A percentile compares a stretch with the other conserved stretches of the same genome.
These are phyloP conservation scores for Ivindomyrus marchei DNA, from an alignment of 2,113 vertebrate species.

Conservation along the genomic window DNA sequence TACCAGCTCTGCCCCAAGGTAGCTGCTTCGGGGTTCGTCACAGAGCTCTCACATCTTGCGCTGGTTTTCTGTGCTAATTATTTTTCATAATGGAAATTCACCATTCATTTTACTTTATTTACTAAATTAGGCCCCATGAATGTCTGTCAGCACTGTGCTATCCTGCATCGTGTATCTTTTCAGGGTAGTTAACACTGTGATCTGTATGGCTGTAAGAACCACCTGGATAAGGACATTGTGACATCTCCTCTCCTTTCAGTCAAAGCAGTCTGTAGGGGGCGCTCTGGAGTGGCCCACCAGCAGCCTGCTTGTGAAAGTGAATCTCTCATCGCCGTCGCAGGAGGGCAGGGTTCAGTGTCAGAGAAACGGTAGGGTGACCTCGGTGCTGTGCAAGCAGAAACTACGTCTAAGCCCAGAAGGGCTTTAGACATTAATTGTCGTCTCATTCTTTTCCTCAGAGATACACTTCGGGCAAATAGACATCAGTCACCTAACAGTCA, in stretches of 20 bases:
- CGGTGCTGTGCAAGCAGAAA: background rate
- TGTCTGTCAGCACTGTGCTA: background rate
- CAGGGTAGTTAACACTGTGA: background rate
- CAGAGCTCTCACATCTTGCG: background rate
- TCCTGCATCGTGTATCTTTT: background rate
- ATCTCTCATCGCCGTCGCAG: slow-evolving; percentile 34
- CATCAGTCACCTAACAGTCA: slow-evolving; percentile 57
- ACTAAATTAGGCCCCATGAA: background rate
- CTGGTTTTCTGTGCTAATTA: background rate
- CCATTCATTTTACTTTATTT: background rate
- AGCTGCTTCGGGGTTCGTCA: slow-evolving; percentile 6
- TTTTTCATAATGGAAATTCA: background rate
- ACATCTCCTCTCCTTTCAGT: slow-evolving; percentile 38
- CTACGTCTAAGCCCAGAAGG: no score
- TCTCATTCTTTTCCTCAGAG: slow-evolving; percentile 38
- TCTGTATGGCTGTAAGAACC: background rate
- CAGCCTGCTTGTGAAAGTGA: slow-evolving; percentile 52
- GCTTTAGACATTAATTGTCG: background rate
- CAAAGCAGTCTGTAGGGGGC: slow-evolving; percentile 40
- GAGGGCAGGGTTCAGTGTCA: slow-evolving; percentile 26
- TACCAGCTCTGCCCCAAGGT: slow-evolving; percentile 75
- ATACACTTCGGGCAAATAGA: slow-evolving; percentile 25
- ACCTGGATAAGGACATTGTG: background rate
- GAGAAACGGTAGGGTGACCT: slow-evolving; percentile 38
- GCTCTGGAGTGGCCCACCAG: slow-evolving; percentile 26